Evolutionary conservation across 2,797 vertebrate genomes (phyloP), one percentile per base, ranked within the genome.

Genomic region (Helicolenus hilgendorfi): DNA sequence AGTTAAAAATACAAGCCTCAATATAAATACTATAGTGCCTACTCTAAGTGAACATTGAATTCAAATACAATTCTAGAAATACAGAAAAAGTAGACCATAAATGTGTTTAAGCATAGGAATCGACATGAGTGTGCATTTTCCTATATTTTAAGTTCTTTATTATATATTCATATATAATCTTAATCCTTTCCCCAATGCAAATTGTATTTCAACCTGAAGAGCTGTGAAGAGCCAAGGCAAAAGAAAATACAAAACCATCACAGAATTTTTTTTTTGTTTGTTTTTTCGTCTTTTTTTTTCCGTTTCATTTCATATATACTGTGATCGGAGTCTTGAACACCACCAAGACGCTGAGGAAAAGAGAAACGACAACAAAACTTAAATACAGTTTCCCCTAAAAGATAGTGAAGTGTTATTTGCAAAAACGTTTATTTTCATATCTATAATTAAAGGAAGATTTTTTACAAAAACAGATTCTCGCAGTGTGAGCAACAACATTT

Each of bases 11-110:
- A 99, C 99, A 98, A 99, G 99, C 98, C 98, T 99, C 98, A 98
- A 99, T 99, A 99, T 99, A 99, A 99, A 99, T 99, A 99, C 99
- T 99, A 99, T 99, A 98, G 98, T 99, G 98, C 98, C 99, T 99
- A 99, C 98, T 98, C 98, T 99, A 99, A 98, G 98, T 99, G 98
- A 99, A 99, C 99, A 99, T 99, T 99, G 98, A 99, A 99, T 99
- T 99, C 98, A 99, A 99, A 99, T 99, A 99, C 98, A 99, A 98
- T 99, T 98, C 99, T 99, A 99, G 98, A 99, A 99, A 99, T 99
- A 99, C 98, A 99, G 98, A 99, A 99, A 99, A 99, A 98, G 97
- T 97, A 97, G 98, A 99, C 98, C 98, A 98, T 99, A 99, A 98
- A 98, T 98, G 98, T 98, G 98, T 99, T 99, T 98, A 99, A 99